A percentile compares a stretch with the other conserved stretches of the same genome.
Evolutionary conservation across 1,140 invertebrate species (phyloP).

Genomic region (Ridgeia piscesae): DNA sequence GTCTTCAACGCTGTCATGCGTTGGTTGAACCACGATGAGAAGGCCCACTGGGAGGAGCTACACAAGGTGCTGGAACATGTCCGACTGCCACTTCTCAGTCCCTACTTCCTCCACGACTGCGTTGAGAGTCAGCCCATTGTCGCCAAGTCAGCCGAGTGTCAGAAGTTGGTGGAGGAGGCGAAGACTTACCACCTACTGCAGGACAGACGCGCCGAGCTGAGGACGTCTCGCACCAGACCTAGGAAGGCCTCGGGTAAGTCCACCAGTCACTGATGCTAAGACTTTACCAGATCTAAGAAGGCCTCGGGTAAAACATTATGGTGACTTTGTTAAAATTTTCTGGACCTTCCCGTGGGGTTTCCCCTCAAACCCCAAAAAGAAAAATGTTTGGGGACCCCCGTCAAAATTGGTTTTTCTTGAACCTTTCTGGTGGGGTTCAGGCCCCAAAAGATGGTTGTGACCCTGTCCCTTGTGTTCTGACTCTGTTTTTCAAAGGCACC

Average conservation of each 20-base stretch:
- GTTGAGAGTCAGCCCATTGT: conserved; percentile 58
- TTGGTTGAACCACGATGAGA: conserved; percentile 59
- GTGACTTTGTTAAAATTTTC: too few species aligned
- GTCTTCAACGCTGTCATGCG: conserved; percentile 60
- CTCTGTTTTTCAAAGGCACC: too few species aligned
- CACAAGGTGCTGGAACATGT: conserved; percentile 61
- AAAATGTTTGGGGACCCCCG: too few species aligned
- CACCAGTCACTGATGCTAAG: background rate
- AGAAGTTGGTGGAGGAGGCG: conserved; percentile 60
- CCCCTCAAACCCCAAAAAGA: background rate
- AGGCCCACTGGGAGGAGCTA: conserved; percentile 37
- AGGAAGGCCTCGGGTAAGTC: conserved; percentile 49
- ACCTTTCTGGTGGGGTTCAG: too few species aligned
- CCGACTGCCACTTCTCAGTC: conserved; percentile 61
- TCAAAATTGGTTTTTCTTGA: too few species aligned
- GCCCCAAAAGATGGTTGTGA: too few species aligned
- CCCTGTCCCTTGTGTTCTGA: too few species aligned
- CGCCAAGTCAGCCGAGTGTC: conserved; percentile 45
- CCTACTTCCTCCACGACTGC: conserved; percentile 63
- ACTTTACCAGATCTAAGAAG: too few species aligned
- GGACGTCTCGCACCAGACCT: conserved; percentile 51
- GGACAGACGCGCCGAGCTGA: conserved; percentile 58
- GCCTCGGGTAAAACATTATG: background rate
- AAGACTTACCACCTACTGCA: conserved; percentile 62
- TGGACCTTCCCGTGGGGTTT: background rate